Evolutionary conservation across 2,888 invertebrate genomes (phyloP).

Genomic region (Anthrax anthrax): DNA sequence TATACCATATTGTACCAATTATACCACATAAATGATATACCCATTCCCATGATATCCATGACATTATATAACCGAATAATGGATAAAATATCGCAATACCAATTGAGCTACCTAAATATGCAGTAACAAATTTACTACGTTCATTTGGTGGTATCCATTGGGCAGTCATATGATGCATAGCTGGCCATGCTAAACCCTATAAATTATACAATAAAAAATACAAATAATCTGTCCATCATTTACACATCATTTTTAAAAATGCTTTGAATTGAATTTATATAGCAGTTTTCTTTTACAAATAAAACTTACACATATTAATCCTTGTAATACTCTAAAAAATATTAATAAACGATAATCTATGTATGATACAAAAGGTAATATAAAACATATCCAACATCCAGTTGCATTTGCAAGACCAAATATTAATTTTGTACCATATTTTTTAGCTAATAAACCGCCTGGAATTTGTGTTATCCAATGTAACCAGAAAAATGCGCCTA

Average conservation of each 20-base stretch:
- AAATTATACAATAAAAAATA: conserved; percentile 17
- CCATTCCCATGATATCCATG: conserved; percentile 52
- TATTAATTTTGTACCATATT: conserved; percentile 54
- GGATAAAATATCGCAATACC: conserved; percentile 55
- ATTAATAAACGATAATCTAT: conserved; percentile 43
- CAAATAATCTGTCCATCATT: neutral
- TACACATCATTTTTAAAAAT: no score
- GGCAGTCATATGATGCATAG: conserved; percentile 64
- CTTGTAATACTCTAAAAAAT: conserved; percentile 48
- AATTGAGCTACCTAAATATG: conserved; percentile 49
- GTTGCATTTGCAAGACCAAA: conserved; percentile 52
- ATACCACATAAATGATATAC: conserved; percentile 52
- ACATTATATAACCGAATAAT: conserved; percentile 51
- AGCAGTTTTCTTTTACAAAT: neutral
- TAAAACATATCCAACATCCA: conserved; percentile 47
- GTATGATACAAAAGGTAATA: conserved; percentile 50
- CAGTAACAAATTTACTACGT: conserved; percentile 53
- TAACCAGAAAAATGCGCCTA: conserved; percentile 59
- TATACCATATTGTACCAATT: conserved; percentile 49
- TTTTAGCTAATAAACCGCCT: conserved; percentile 52
- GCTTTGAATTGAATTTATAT: neutral
- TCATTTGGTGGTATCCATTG: conserved; percentile 73
- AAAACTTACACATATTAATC: conserved; percentile 46
- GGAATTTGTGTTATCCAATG: conserved; percentile 59
- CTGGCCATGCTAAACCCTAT: conserved; percentile 55